Base-by-base conservation (phyloP, 1,140 invertebrate species). In the Bombus terrestris region DNA sequence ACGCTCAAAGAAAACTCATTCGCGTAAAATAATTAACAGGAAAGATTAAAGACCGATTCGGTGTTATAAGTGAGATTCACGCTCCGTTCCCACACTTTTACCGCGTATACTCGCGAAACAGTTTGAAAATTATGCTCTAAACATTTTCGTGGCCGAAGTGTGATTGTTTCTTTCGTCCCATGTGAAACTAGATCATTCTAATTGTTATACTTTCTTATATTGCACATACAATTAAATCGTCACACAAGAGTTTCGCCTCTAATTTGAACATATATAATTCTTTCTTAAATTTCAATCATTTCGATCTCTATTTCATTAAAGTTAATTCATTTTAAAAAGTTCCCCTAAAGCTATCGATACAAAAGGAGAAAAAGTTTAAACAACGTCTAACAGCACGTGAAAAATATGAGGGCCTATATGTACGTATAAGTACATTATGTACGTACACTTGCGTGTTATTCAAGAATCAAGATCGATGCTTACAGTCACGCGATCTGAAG, bases 391-490 rank as follows among this genome's bases (percentile, higher is more conserved):
- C 25, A 64, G 32, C 39, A 41, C 32, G 32, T 37, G 71, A 73
- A 76, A 76, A 62, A 66, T 76, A 37, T 75, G 1, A 18, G 15
- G 12, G 22, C n/a, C 9, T 22, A 4, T 35, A 13, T 41, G 3
- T 25, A 59, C 2, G 25, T 57, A 9, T 18, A 32, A 10, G 9
- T 71, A 35, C 74, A 39, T 47, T 32, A 53, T 32, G 3, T 57
- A 57, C 9, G 22, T 39, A 78, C n/a, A 68, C 47, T 72, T 4
- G 53, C 57, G 13, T 47, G 62, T 86, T 86, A 86, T 81, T 81
- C 84, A 72, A 80, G 77, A 85, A 62, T 85, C 69, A 59, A 82
- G 79, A 86, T 82, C 84, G 64, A 82, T 82, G 79, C n/a, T 62
- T 57, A 37, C 47, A 47, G 79, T 86, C 84, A 82, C 79, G 84